phyloP scores from a whole-genome alignment of 1,140 invertebrate genomes.

The Neodiprion virginianus region DNA sequence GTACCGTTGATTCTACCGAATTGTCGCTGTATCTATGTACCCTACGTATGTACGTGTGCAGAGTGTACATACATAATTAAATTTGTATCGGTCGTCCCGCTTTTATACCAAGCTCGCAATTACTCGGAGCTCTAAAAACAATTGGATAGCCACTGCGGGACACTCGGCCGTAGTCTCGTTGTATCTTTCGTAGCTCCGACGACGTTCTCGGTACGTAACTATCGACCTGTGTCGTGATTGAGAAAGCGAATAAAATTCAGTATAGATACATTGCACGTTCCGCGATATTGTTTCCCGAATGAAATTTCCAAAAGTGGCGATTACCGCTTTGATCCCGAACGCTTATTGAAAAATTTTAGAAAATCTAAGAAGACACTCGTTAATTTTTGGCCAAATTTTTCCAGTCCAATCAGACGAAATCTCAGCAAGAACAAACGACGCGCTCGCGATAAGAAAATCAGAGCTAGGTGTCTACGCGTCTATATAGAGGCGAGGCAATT shows the following conservation, averaged over 20 bases:
- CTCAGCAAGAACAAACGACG: too few species aligned
- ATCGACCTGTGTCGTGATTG: background rate
- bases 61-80: too few species aligned
- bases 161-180: background rate
- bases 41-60: too few species aligned
- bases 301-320: background rate
- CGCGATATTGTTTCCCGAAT: background rate
- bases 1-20: background rate
- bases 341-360: background rate
- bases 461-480: background rate
- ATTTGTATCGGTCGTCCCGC: too few species aligned
- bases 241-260: background rate
- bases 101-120: background rate
- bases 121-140: background rate
- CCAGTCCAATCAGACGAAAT: too few species aligned
- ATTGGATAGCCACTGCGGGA: background rate
- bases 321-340: conserved; percentile 6
- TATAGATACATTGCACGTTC: background rate
- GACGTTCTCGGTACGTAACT: background rate
- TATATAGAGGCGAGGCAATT: conserved; percentile 18
- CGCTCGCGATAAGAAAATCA: background rate
- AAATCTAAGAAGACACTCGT: background rate
- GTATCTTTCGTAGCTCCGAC: background rate
- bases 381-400: background rate
- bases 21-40: too few species aligned